Conservation (phyloP, 2,888 invertebrate genomes). For the Cephonodes hylas region DNA sequence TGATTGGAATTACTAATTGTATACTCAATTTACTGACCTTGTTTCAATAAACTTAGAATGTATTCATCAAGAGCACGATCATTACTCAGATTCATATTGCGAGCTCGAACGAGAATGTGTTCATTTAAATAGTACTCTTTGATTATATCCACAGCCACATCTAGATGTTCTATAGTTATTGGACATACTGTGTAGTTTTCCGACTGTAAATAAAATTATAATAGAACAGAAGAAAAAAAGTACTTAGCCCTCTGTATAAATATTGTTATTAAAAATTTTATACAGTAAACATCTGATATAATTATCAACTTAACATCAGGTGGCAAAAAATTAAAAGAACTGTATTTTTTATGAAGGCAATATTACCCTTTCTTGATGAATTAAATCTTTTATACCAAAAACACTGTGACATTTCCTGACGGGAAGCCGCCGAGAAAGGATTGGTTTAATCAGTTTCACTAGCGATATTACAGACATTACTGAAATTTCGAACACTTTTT, state of each 20-base stretch:
- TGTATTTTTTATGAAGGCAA: not conserved
- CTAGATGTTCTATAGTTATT: conserved; percentile 41
- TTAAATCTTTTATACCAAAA: conserved; percentile 59
- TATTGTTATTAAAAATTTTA: too few relatives aligned
- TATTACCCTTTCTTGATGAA: conserved; percentile 58
- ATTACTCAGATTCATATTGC: conserved; percentile 50
- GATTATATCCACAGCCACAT: conserved; percentile 47
- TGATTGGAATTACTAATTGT: too few relatives aligned
- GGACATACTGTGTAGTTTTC: conserved; percentile 43
- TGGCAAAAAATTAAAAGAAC: too few relatives aligned
- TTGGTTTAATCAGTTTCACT: conserved; percentile 23
- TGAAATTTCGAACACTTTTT: conserved; percentile 25
- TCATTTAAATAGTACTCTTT: conserved; percentile 57
- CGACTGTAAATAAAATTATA: conserved; percentile 35
- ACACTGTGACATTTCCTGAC: conserved; percentile 54
- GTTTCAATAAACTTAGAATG: conserved; percentile 54
- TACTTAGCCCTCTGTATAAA: not conserved
- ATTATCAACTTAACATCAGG: too few relatives aligned
- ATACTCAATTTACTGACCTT: conserved; percentile 43
- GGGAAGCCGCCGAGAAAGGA: not conserved
- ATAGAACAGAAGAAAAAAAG: not conserved
- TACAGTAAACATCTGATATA: too few relatives aligned
- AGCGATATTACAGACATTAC: conserved; percentile 32
- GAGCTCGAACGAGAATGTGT: conserved; percentile 61
- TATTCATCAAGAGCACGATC: conserved; percentile 68